These are phyloP conservation scores for Pipistrellus pygmaeus DNA, from an alignment of 2,797 vertebrate genomes.

Conservation along the genomic window DNA sequence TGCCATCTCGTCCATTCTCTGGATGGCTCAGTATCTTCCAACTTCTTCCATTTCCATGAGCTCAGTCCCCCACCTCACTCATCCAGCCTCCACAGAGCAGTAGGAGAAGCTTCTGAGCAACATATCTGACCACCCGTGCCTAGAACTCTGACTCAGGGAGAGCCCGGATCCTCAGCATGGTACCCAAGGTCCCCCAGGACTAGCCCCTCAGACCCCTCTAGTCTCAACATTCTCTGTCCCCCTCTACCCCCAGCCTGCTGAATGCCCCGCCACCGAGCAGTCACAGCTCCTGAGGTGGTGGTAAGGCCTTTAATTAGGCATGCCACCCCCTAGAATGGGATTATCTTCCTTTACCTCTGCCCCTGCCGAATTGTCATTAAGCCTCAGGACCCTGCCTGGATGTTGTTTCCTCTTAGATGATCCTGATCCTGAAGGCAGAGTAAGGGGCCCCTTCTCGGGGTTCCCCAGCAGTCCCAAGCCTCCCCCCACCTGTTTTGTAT, in stretches of 20 bases:
- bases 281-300: background rate
- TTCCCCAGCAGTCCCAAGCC: rapidly evolving
- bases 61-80: no score
- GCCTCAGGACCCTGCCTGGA: background rate
- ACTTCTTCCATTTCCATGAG: background rate
- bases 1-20: background rate
- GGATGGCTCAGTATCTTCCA: background rate
- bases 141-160: background rate
- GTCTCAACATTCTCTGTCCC: background rate
- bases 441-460: background rate
- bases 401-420: background rate
- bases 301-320: no score
- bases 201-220: background rate
- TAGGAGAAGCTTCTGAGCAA: background rate
- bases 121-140: background rate
- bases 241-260: no score
- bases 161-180: background rate
- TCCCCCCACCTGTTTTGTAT: background rate
- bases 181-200: background rate
- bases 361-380: background rate
- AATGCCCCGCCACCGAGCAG: background rate
- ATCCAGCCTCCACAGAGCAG: background rate
- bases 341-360: background rate
- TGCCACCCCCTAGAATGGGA: background rate
- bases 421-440: background rate